phyloP scores from a whole-genome alignment of 53 echinoderm and acorn worm genomes.

The Temnopleurus reevesii region DNA sequence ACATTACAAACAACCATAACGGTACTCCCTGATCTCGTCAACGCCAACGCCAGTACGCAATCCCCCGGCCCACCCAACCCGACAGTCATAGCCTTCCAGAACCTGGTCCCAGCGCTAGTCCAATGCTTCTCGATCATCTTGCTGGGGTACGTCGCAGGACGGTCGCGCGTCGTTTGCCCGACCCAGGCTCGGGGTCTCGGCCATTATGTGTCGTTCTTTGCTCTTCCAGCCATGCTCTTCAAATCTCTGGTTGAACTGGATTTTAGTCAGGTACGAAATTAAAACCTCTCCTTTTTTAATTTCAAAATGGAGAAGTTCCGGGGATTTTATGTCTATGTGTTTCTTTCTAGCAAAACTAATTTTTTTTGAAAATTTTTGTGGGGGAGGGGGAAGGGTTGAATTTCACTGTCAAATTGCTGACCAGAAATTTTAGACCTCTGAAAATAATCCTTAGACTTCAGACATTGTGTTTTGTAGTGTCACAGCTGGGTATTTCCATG shows the following conservation, averaged over 20 bases:
- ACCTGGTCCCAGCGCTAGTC: constrained; percentile 83
- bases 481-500: too few species aligned
- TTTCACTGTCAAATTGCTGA: too few species aligned
- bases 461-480: too few species aligned
- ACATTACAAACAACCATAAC: background rate
- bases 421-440: too few species aligned
- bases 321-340: too few species aligned
- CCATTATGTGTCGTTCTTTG: constrained; percentile 82
- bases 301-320: too few species aligned
- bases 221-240: constrained; percentile 85
- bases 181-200: constrained; percentile 80
- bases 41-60: background rate
- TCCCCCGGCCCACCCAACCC: background rate
- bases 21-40: background rate
- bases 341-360: too few species aligned
- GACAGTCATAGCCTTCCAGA: constrained; percentile 63
- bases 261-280: constrained; percentile 61
- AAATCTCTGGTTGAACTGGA: constrained; percentile 79
- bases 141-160: constrained; percentile 77
- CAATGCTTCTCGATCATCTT: constrained; percentile 88
- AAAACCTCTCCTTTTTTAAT: too few species aligned
- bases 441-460: too few species aligned
- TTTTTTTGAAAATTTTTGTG: too few species aligned
- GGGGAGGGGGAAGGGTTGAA: too few species aligned
- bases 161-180: constrained; percentile 62